Percentiles rank a stretch among this genome's conserved stretches.
Conservation (phyloP, 2,888 invertebrate genomes). For the Sepioteuthis lessoniana region DNA sequence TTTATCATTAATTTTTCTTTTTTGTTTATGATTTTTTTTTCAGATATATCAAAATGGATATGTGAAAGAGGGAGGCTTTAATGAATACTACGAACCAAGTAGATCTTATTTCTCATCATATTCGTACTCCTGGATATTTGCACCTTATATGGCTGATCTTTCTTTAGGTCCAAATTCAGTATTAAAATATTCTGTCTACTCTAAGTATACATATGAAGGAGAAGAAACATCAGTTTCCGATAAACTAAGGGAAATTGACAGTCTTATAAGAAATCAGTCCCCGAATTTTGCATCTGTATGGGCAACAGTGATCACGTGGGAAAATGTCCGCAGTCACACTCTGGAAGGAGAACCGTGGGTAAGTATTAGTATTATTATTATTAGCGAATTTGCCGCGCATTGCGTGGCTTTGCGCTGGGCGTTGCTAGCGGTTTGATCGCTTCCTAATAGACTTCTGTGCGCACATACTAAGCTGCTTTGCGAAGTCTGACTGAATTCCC, state of each 20-base stretch:
- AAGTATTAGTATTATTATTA: neutral
- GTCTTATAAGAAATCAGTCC: accelerated
- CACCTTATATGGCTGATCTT: neutral
- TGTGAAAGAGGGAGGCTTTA: neutral
- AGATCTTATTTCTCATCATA: neutral
- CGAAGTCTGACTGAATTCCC: no score
- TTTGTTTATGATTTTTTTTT: neutral
- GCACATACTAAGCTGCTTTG: no score
- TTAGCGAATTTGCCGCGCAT: no score
- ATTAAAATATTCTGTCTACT: neutral
- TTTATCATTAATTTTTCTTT: no score
- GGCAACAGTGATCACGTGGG: neutral
- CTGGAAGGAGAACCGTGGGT: neutral
- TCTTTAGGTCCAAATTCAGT: neutral
- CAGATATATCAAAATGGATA: neutral
- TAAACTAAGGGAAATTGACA: neutral
- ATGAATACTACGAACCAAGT: neutral
- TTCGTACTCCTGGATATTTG: neutral
- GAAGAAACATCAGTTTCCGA: accelerated
- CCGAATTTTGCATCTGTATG: neutral
- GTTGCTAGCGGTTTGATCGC: no score
- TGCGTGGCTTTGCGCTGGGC: no score
- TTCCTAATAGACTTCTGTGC: no score
- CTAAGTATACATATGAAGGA: neutral
- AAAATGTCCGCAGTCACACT: neutral